Base-by-base conservation (phyloP, 2,797 vertebrate species). In the Florisuga fusca region DNA sequence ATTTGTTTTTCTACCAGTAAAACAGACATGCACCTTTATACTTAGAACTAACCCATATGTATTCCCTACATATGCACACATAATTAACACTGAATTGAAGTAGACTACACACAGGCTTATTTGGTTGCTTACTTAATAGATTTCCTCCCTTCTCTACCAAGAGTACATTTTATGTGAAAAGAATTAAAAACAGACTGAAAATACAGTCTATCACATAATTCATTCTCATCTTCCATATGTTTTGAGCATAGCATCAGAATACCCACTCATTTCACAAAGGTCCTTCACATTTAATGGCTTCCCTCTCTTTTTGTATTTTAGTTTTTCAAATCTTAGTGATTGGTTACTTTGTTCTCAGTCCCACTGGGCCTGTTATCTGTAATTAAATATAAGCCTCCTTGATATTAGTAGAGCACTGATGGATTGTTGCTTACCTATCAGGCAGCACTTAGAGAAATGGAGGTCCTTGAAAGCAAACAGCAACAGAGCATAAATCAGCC, bases 371-470 rank as follows among this genome's bases (percentile, higher is more conserved):
- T 91, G 94, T 97, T 96, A 94, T 95, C 95, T 96, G 80, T 97
- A 97, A 97, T 97, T 97, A 98, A 97, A 96, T 97, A 96, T 93
- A 96, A 97, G 93, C 68, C 89, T 97, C 93, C 92, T 91, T 84
- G 92, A 96, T 96, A 96, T 91, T 95, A 88, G 82, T 83, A 81
- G 64, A 33, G 51, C 9, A 12, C 89, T 97, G 96, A 97, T 94
- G 87, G 87, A 97, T 97, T 93, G 85, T 92, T 96, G 93, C 77
- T 96, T 96, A 85, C 89, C 61, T 95, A 94, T 53, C 66, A 84
- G 84, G 58, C 76, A 96, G 84, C 86, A 90, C 89, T 97, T 96
- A 97, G 91, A 96, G 96, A 97, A 97, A 97, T 95, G 71, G 94
- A 94, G 90, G 88, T 96, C 84, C 92, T 92, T 89, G 93, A 95